Evolutionary conservation across 2,113 vertebrate genomes (phyloP).

Genomic region (Rhynchomys soricoides): DNA sequence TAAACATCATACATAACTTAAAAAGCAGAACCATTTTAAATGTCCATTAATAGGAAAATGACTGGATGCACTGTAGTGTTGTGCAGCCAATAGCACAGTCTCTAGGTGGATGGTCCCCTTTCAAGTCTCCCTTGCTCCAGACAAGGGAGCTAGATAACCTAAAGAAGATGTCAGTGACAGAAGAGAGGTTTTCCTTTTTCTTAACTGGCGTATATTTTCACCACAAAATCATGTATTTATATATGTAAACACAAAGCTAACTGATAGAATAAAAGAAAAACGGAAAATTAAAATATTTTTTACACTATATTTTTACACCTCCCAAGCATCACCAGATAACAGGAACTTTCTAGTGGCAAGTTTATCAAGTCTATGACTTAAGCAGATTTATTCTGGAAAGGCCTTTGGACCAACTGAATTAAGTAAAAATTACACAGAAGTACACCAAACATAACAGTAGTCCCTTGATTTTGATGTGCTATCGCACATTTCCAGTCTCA

Average conservation of each 20-base stretch:
- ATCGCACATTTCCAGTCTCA: too few species aligned
- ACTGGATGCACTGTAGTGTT: neutral
- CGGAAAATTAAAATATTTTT: slow-evolving; percentile 38
- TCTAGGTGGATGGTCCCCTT: neutral
- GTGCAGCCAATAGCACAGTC: neutral
- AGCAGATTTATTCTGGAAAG: slow-evolving; percentile 30
- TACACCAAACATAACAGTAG: neutral
- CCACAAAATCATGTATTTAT: slow-evolving; percentile 11
- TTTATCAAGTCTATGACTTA: slow-evolving; percentile 23
- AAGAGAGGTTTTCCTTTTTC: neutral
- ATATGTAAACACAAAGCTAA: slow-evolving; percentile 13
- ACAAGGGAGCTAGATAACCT: neutral
- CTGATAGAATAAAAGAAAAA: slow-evolving; percentile 10
- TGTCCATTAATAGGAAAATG: neutral
- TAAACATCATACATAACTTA: neutral
- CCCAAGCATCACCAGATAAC: neutral
- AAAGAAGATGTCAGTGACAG: neutral
- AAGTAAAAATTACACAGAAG: slow-evolving; percentile 8
- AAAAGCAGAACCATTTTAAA: neutral
- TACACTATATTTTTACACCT: neutral
- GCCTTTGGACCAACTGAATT: neutral
- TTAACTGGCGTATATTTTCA: neutral
- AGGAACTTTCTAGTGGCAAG: slow-evolving; percentile 20
- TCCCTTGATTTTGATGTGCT: neutral
- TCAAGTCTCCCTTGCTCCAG: neutral